phyloP scores from a whole-genome alignment of 2,888 invertebrate genomes.

The Drosophila villosipedis region DNA sequence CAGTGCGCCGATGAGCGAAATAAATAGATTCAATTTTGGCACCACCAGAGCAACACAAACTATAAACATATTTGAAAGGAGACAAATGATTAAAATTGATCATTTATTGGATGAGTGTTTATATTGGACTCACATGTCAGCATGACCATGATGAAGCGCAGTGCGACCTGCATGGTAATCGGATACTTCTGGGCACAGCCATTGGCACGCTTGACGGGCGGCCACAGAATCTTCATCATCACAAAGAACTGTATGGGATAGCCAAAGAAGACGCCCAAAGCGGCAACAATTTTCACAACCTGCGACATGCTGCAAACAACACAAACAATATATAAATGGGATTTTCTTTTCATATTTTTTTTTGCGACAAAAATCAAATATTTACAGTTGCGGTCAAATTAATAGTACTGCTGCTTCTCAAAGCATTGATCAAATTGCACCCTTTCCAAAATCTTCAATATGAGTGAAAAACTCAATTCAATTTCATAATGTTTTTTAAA shows the following conservation, averaged over 20 bases:
- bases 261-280: conserved; percentile 93
- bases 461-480: background rate
- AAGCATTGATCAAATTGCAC: no score
- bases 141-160: conserved; percentile 90
- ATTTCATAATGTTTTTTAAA: background rate
- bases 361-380: background rate
- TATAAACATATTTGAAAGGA: conserved; percentile 67
- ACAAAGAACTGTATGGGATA: conserved; percentile 99
- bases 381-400: background rate
- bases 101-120: background rate
- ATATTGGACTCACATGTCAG: conserved; percentile 92
- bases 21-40: conserved; percentile 93
- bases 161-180: conserved; percentile 88
- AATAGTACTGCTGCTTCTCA: background rate
- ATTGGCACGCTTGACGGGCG: conserved; percentile 87
- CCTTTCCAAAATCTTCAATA: no score
- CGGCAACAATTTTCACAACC: conserved; percentile 92
- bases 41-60: conserved; percentile 94
- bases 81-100: background rate
- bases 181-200: conserved; percentile 87
- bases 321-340: background rate
- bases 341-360: background rate
- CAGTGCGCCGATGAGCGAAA: conserved; percentile 95
- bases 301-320: conserved; percentile 89
- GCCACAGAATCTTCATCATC: conserved; percentile 95